These are phyloP conservation scores for Hesperophylax magnus DNA, from an alignment of 1,140 invertebrate genomes.

Conservation along the genomic window DNA sequence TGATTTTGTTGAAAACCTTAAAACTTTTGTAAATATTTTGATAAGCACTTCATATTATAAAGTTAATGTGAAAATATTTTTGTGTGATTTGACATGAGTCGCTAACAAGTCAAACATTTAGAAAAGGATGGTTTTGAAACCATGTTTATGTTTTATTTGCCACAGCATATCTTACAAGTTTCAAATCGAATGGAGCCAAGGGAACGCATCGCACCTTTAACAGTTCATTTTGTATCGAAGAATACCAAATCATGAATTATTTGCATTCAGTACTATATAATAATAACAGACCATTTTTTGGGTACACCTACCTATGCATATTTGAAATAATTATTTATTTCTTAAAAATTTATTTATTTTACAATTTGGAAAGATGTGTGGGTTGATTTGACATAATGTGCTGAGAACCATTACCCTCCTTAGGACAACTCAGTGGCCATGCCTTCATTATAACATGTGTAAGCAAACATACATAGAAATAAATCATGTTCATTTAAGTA, in stretches of 20 bases:
- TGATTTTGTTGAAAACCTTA: background rate
- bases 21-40: slow-evolving; percentile 29
- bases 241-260: slow-evolving; percentile 22
- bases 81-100: slow-evolving; percentile 26
- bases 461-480: slow-evolving; percentile 49
- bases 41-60: slow-evolving; percentile 5
- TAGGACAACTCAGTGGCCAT: slow-evolving; percentile 42
- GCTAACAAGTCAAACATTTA: background rate
- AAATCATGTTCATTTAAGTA: slow-evolving; percentile 50
- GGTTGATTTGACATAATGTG: slow-evolving; percentile 42
- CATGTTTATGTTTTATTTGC: background rate
- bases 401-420: slow-evolving; percentile 26
- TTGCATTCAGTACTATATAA: slow-evolving; percentile 21
- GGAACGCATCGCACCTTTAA: background rate
- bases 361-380: slow-evolving; percentile 39
- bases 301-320: background rate
- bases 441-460: slow-evolving; percentile 49
- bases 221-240: background rate
- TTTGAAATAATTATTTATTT: slow-evolving; percentile 24
- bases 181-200: too few species aligned
- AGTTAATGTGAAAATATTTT: slow-evolving; percentile 11
- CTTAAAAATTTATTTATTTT: slow-evolving; percentile 34
- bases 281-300: background rate
- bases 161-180: background rate
- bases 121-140: background rate